These are phyloP conservation scores for Rallus limicola DNA, from an alignment of 2,113 vertebrate genomes.

Conservation along the genomic window DNA sequence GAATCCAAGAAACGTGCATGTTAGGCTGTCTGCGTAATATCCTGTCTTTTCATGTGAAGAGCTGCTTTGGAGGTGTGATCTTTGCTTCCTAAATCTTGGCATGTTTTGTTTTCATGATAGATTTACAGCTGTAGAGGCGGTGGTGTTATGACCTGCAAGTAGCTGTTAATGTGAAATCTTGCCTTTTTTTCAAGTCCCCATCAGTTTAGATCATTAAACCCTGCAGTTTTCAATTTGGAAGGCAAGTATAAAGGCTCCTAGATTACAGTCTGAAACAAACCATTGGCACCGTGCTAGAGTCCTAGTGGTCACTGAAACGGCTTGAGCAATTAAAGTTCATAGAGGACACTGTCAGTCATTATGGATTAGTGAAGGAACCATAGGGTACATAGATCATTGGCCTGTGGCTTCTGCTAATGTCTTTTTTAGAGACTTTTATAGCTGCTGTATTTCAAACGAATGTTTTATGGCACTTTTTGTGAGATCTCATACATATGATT, in stretches of 20 bases:
- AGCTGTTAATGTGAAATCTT: background rate
- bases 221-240: background rate
- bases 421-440: background rate
- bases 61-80: background rate
- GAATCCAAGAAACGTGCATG: background rate
- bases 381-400: background rate
- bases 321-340: background rate
- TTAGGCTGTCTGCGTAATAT: background rate
- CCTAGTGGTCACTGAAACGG: background rate
- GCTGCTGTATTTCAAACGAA: background rate
- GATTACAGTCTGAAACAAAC: background rate
- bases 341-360: background rate
- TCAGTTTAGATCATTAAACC: background rate
- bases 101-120: background rate
- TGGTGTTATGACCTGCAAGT: background rate
- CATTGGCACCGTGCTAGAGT: background rate
- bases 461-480: background rate
- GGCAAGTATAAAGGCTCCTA: background rate
- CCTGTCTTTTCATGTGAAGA: background rate
- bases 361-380: background rate
- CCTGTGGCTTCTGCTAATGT: background rate
- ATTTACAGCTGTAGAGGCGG: background rate
- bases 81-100: background rate
- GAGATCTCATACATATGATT: background rate
- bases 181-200: background rate